Conservation (phyloP, 2,888 invertebrate genomes). For the Girardia tigrina region DNA sequence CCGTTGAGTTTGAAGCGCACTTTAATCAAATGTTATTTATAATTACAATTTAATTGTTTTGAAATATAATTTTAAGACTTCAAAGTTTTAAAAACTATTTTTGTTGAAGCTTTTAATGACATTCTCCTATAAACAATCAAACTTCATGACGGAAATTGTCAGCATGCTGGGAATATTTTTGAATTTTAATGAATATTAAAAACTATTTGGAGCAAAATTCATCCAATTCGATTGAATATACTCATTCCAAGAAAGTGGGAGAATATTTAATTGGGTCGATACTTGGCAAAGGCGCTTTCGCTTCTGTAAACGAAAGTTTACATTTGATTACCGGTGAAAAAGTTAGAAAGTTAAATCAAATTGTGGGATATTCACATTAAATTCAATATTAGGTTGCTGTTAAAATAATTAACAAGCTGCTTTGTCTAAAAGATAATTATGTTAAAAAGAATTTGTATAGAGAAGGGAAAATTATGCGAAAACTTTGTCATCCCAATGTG, state of each 20-base stretch:
- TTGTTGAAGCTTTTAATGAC: too few species aligned
- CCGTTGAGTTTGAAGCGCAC: too few species aligned
- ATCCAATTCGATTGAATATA: neutral
- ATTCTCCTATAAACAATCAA: too few species aligned
- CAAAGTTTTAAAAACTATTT: too few species aligned
- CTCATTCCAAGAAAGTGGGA: conserved; percentile 33
- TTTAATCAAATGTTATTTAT: too few species aligned
- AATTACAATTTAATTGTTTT: too few species aligned
- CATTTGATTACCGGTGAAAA: conserved; percentile 34
- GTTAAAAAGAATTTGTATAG: conserved; percentile 21
- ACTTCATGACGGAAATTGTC: too few species aligned
- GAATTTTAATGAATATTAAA: neutral
- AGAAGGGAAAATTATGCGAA: neutral
- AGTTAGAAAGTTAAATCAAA: conserved; percentile 27
- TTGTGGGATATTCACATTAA: neutral
- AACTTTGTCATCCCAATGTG: conserved; percentile 44
- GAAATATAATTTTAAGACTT: too few species aligned
- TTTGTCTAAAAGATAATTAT: conserved; percentile 26
- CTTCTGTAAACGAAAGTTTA: conserved; percentile 33
- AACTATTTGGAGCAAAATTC: neutral
- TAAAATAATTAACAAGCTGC: conserved; percentile 27
- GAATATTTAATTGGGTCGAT: conserved; percentile 28
- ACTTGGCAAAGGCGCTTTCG: conserved; percentile 35
- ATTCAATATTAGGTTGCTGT: conserved; percentile 27
- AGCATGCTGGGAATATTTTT: too few species aligned